Percentiles rank a stretch among this genome's conserved stretches.
Evolutionary conservation across 2,888 invertebrate genomes (phyloP).

Genomic region (Anodontia alba): DNA sequence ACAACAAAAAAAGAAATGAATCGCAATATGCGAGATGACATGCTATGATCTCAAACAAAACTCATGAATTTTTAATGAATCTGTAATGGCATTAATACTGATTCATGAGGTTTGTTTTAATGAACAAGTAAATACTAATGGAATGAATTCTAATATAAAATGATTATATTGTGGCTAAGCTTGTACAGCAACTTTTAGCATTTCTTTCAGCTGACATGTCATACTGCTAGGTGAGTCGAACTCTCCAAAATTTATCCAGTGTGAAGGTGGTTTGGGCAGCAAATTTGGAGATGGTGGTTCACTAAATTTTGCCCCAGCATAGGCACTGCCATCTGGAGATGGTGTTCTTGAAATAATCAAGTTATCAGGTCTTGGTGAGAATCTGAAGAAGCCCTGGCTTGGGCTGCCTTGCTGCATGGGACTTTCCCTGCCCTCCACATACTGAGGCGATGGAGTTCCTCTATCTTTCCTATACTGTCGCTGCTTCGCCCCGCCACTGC

Average conservation of each 20-base stretch:
- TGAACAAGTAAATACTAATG: slow-evolving; percentile 56
- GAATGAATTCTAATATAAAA: slow-evolving; percentile 66
- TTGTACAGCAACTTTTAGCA: slow-evolving; percentile 81
- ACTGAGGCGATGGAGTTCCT: slow-evolving; percentile 55
- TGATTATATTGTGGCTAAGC: slow-evolving; percentile 40
- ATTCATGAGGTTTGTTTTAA: slow-evolving; percentile 62
- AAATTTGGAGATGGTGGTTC: slow-evolving; percentile 92
- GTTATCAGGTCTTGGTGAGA: slow-evolving; percentile 46
- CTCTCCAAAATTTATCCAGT: slow-evolving; percentile 88
- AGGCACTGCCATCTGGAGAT: slow-evolving; percentile 69
- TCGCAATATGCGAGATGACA: slow-evolving; percentile 20
- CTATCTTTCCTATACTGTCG: slow-evolving; percentile 28
- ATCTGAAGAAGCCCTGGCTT: slow-evolving; percentile 1
- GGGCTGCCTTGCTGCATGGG: not conserved
- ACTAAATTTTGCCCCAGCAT: slow-evolving; percentile 92
- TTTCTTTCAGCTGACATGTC: slow-evolving; percentile 80
- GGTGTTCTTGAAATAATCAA: slow-evolving; percentile 46
- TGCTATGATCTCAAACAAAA: slow-evolving; percentile 52
- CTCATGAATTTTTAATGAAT: slow-evolving; percentile 63
- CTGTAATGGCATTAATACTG: slow-evolving; percentile 59
- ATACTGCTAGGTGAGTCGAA: slow-evolving; percentile 60
- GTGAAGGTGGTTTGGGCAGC: slow-evolving; percentile 92
- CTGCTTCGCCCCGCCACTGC: slow-evolving; percentile 36
- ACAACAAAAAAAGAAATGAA: slow-evolving; percentile 21
- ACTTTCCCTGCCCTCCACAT: slow-evolving; percentile 7